phyloP scores from a whole-genome alignment of 2,113 vertebrate species.

The Prionailurus bengalensis region DNA sequence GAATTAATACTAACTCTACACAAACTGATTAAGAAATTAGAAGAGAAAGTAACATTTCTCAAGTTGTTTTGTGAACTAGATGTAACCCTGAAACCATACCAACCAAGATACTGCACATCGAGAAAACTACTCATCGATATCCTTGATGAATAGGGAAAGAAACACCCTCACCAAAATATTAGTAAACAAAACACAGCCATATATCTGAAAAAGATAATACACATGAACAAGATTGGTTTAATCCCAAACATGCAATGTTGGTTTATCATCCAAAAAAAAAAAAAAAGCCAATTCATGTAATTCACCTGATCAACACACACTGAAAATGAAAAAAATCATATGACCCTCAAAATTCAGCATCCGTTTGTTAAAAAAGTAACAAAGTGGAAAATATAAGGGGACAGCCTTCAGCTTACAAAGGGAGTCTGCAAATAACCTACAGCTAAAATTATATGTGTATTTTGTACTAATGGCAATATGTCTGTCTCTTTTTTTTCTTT shows the following conservation, averaged over 20 bases:
- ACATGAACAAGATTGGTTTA: background rate
- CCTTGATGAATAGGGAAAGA: background rate
- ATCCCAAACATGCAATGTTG: background rate
- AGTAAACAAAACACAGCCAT: background rate
- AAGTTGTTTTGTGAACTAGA: background rate
- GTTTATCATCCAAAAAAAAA: background rate
- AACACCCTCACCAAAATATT: background rate
- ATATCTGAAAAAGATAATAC: background rate
- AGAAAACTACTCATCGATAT: background rate
- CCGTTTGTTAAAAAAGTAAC: background rate
- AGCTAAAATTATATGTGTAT: background rate
- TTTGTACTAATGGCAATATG: background rate
- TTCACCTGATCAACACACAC: background rate
- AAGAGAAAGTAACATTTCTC: background rate
- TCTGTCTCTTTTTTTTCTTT: background rate
- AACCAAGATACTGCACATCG: background rate
- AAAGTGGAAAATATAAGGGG: background rate
- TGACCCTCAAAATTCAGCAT: background rate
- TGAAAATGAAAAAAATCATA: background rate
- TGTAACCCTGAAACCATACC: background rate
- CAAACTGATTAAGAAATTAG: background rate
- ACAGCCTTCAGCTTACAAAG: background rate
- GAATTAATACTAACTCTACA: background rate
- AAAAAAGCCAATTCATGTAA: background rate
- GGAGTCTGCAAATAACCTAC: background rate